These are phyloP conservation scores for Lycia hirtaria DNA, from an alignment of 2,888 invertebrate species.

Conservation along the genomic window DNA sequence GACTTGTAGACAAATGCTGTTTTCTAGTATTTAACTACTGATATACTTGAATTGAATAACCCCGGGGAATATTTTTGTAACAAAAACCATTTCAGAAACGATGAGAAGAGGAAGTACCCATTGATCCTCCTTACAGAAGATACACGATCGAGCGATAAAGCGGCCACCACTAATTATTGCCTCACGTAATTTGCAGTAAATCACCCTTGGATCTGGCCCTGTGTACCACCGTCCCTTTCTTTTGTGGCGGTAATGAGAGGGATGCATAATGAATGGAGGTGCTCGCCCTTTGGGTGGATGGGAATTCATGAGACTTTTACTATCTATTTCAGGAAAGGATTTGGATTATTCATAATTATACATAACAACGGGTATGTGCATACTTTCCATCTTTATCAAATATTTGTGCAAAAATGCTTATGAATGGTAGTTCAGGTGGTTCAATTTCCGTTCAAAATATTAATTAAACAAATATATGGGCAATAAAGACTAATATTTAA, in stretches of 20 bases:
- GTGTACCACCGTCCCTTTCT: conserved; percentile 27
- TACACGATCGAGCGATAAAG: conserved; percentile 17
- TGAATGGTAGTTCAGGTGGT: too few species aligned
- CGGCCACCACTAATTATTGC: conserved; percentile 28
- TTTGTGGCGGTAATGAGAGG: conserved; percentile 35
- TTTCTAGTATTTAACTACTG: too few species aligned
- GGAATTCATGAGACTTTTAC: conserved; percentile 6
- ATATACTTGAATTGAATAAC: too few species aligned
- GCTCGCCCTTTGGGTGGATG: conserved; percentile 11
- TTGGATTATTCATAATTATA: conserved; percentile 2
- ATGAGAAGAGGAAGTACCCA: conserved; percentile 14
- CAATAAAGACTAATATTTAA: too few species aligned
- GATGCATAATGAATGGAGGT: conserved; percentile 37
- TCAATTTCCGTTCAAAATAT: too few species aligned
- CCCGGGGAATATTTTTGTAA: background rate
- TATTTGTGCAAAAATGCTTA: background rate
- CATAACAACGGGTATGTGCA: background rate
- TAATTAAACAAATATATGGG: too few species aligned
- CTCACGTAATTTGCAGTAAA: conserved; percentile 38
- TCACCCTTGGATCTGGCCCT: conserved; percentile 29
- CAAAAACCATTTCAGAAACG: conserved; percentile 1
- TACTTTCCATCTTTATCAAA: background rate
- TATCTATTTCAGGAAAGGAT: conserved; percentile 10
- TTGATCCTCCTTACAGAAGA: conserved; percentile 24
- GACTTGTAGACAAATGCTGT: too few species aligned